Conservation (phyloP, 2,113 vertebrate genomes). For the Pelvicachromis taeniatus region DNA sequence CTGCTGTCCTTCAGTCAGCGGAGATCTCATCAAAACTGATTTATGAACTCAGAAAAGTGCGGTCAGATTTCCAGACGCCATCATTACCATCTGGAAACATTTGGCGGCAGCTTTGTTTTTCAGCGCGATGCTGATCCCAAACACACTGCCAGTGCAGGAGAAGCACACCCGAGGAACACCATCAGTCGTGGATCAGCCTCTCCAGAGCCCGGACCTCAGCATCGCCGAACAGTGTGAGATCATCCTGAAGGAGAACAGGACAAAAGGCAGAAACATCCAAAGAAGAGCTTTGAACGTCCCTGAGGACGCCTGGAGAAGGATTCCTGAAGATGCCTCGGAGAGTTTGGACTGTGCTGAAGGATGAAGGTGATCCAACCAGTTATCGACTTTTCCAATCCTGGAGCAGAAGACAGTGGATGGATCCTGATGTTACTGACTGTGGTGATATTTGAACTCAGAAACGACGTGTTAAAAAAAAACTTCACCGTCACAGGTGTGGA, state of each 20-base stretch:
- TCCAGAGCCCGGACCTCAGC: rapidly evolving
- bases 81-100: not conserved
- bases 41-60: too few relatives aligned
- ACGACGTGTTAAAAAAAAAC: not conserved
- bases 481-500: not conserved
- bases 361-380: not conserved
- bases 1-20: not conserved
- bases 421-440: rapidly evolving
- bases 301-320: too few relatives aligned
- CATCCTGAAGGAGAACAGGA: not conserved
- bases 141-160: not conserved
- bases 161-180: not conserved
- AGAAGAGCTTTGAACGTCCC: too few relatives aligned
- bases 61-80: not conserved
- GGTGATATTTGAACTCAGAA: not conserved
- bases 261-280: too few relatives aligned
- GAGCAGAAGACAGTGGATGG: not conserved
- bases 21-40: not conserved
- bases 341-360: too few relatives aligned
- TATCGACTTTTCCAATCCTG: rapidly evolving
- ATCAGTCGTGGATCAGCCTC: not conserved
- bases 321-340: too few relatives aligned
- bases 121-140: rapidly evolving
- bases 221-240: not conserved
- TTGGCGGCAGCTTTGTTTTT: not conserved